Percentiles rank a stretch among this genome's conserved stretches.
phyloP scores from a whole-genome alignment of 2,888 invertebrate species.

The Scrobipalpa costella region DNA sequence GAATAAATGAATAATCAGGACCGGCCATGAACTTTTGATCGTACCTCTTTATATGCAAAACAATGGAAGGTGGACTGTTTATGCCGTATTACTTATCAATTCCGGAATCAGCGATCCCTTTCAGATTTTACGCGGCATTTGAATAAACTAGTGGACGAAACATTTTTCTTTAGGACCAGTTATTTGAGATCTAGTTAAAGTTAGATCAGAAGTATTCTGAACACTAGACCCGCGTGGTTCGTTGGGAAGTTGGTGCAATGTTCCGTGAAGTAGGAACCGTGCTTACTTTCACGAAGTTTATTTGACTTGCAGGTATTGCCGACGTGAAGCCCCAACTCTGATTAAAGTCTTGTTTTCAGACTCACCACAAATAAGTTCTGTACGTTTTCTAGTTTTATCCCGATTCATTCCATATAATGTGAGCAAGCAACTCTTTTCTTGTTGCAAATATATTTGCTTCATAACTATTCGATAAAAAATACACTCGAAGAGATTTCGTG shows the following conservation, averaged over 20 bases:
- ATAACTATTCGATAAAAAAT: too few species aligned
- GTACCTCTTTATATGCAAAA: conserved; percentile 20
- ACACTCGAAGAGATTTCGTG: too few species aligned
- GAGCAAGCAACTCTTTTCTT: too few species aligned
- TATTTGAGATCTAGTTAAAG: conserved; percentile 7
- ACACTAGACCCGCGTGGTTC: background rate
- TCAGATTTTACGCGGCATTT: conserved; percentile 2
- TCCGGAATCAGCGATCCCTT: conserved; percentile 5
- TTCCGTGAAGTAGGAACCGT: conserved; percentile 10
- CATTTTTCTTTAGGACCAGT: background rate
- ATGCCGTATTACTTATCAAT: conserved; percentile 12
- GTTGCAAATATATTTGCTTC: too few species aligned
- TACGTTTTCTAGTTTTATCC: background rate
- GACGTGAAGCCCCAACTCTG: conserved; percentile 18
- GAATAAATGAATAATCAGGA: conserved; percentile 24
- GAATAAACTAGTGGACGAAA: background rate
- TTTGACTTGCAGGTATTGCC: conserved; percentile 19
- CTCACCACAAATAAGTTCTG: conserved; percentile 2
- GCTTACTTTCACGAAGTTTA: conserved; percentile 18
- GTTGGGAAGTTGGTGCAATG: conserved; percentile 6
- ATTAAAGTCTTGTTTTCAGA: conserved; percentile 13
- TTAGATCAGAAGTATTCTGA: background rate
- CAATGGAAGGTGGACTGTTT: conserved; percentile 20
- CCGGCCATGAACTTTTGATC: conserved; percentile 14
- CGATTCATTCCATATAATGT: background rate